phyloP scores from a whole-genome alignment of 2,888 invertebrate species.

The Drosophila seclusa region DNA sequence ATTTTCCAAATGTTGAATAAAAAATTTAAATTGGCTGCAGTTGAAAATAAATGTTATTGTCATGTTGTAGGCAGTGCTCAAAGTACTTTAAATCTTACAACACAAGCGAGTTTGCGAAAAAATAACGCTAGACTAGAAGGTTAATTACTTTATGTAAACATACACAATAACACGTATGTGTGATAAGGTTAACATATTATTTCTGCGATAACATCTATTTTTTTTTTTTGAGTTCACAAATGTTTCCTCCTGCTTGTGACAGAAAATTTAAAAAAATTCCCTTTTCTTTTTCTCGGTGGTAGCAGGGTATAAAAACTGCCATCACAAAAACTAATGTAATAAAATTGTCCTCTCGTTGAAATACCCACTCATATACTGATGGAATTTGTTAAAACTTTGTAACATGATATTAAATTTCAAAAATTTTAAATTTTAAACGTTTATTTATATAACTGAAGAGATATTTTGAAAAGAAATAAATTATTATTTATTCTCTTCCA shows the following conservation, averaged over 20 bases:
- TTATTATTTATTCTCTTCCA: background rate
- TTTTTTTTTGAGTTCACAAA: background rate
- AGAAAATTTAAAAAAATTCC: background rate
- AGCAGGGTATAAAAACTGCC: constrained; percentile 12
- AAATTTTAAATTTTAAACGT: background rate
- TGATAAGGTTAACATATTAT: background rate
- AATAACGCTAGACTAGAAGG: background rate
- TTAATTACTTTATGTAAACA: background rate
- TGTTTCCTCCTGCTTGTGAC: background rate
- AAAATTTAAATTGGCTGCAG: background rate
- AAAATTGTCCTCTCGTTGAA: background rate
- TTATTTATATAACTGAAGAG: background rate
- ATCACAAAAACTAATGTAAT: constrained; percentile 1
- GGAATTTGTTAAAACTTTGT: background rate
- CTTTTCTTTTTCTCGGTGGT: background rate
- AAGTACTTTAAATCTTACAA: background rate
- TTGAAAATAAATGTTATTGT: background rate
- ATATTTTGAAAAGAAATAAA: background rate
- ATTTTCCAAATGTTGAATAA: background rate
- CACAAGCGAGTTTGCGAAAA: background rate
- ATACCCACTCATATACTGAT: constrained; percentile 5
- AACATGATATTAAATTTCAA: background rate
- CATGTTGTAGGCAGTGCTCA: background rate
- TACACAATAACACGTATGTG: background rate
- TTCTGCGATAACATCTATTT: background rate